Evolutionary conservation across 2,888 invertebrate genomes (phyloP).

Genomic region (Aromia moschata): DNA sequence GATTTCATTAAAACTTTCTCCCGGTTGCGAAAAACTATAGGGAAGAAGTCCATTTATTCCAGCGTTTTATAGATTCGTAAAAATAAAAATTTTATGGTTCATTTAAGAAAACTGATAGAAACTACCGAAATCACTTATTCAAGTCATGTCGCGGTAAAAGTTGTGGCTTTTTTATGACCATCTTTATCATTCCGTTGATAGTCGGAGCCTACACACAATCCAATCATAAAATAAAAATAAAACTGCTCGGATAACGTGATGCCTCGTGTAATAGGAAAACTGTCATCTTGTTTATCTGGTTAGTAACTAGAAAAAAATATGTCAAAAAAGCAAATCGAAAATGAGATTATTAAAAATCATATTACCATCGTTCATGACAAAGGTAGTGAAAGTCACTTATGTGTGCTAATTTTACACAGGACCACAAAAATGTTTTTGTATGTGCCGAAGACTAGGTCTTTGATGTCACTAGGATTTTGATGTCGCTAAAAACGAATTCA

Average conservation of each 20-base stretch:
- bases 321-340: too few species aligned
- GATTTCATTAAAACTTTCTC: neutral
- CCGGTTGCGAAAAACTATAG: neutral
- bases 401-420: too few species aligned
- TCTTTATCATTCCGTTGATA: slow-evolving; percentile 21
- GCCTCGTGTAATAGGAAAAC: too few species aligned
- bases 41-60: neutral
- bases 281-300: too few species aligned
- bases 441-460: too few species aligned
- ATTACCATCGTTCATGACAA: too few species aligned
- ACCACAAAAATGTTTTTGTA: too few species aligned
- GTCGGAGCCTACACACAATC: slow-evolving; percentile 23
- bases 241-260: slow-evolving; percentile 12
- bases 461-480: too few species aligned
- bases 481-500: too few species aligned
- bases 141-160: slow-evolving; percentile 18
- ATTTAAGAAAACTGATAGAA: slow-evolving; percentile 16
- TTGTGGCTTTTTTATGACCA: slow-evolving; percentile 22
- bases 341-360: too few species aligned
- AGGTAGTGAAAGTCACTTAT: too few species aligned
- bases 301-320: too few species aligned
- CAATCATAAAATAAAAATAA: slow-evolving; percentile 22
- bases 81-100: slow-evolving; percentile 20
- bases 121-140: slow-evolving; percentile 23
- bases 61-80: slow-evolving; percentile 14